Conservation (phyloP, 2,113 vertebrate species). For the Barnardius zonarius region DNA sequence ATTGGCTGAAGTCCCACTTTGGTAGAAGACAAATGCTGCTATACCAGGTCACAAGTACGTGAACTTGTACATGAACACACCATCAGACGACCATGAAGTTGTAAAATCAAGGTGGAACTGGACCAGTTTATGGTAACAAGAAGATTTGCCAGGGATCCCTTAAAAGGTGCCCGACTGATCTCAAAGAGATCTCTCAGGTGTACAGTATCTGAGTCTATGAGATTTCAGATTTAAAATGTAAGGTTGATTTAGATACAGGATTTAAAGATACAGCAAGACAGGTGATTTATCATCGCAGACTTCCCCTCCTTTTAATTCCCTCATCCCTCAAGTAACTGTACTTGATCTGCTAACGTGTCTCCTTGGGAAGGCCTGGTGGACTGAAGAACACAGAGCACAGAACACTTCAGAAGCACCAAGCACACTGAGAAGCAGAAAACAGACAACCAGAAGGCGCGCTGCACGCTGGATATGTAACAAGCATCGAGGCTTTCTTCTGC, state of each 20-base stretch:
- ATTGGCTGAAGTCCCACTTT: neutral
- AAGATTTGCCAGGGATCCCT: neutral
- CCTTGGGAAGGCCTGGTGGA: neutral
- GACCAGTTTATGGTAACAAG: neutral
- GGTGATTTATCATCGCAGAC: neutral
- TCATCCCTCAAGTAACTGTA: neutral
- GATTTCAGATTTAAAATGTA: neutral
- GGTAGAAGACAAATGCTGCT: neutral
- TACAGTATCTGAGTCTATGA: neutral
- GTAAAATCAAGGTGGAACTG: neutral
- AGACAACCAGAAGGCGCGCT: fast-evolving
- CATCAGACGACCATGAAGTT: fast-evolving
- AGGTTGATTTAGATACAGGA: neutral
- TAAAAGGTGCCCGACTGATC: neutral
- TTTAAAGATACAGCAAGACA: neutral
- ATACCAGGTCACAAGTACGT: neutral
- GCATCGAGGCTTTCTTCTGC: neutral
- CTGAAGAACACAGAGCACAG: neutral
- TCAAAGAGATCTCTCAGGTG: neutral
- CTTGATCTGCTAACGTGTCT: neutral
- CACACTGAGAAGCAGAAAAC: neutral
- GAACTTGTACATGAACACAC: neutral
- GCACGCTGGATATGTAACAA: fast-evolving
- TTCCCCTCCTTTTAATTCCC: neutral
- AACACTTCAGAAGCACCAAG: neutral